These are phyloP conservation scores for Drosophila mulleri DNA, from an alignment of 2,888 invertebrate species.

Conservation along the genomic window DNA sequence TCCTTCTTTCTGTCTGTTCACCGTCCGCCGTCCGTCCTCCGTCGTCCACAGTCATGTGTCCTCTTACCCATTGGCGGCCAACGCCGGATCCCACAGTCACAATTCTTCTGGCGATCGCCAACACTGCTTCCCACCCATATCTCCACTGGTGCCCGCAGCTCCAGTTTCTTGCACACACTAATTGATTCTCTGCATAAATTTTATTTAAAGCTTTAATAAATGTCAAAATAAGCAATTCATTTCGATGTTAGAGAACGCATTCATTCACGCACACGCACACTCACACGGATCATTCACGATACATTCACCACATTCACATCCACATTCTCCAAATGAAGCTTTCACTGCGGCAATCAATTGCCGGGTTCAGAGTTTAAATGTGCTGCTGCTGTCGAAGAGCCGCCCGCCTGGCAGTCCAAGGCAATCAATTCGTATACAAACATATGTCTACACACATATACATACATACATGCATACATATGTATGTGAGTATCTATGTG, in stretches of 20 bases:
- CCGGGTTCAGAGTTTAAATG: conserved; percentile 79
- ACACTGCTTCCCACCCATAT: conserved; percentile 20
- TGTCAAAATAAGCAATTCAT: conserved; percentile 82
- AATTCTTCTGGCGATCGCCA: neutral
- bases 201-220: conserved; percentile 81
- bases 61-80: conserved; percentile 18
- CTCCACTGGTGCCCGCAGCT: conserved; percentile 26
- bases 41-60: neutral
- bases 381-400: conserved; percentile 33
- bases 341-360: conserved; percentile 76
- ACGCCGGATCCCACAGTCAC: conserved; percentile 23
- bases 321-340: conserved; percentile 65
- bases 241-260: conserved; percentile 77
- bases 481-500: neutral
- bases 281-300: conserved; percentile 31
- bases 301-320: conserved; percentile 8
- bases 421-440: conserved; percentile 41
- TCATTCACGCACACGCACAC: conserved; percentile 53
- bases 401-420: conserved; percentile 23
- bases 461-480: neutral
- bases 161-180: conserved; percentile 51
- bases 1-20: conserved; percentile 17
- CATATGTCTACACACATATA: neutral
- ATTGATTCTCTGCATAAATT: conserved; percentile 81
- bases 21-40: neutral